phyloP scores from a whole-genome alignment of 2,888 invertebrate genomes.

The Heliconius cydno region DNA sequence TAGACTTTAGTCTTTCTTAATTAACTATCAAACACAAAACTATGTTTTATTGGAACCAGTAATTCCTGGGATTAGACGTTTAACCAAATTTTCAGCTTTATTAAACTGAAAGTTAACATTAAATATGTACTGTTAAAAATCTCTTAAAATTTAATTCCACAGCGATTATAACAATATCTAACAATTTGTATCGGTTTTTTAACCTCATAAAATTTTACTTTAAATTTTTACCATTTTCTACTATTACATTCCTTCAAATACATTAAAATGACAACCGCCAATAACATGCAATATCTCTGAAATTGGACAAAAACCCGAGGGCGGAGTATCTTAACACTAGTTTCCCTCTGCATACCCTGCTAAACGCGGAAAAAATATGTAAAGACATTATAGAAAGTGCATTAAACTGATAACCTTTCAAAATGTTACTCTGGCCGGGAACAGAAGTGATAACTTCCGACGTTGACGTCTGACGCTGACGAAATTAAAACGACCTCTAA shows the following conservation, averaged over 20 bases:
- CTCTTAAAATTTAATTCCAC: too few species aligned
- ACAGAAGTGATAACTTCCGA: neutral
- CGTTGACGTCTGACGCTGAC: neutral
- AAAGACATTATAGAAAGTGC: neutral
- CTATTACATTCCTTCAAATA: neutral
- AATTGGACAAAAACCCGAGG: neutral
- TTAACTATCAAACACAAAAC: too few species aligned
- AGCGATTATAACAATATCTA: neutral
- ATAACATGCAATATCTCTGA: neutral
- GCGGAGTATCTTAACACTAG: neutral
- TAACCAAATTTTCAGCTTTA: too few species aligned
- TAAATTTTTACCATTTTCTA: too few species aligned
- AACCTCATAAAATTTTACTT: too few species aligned
- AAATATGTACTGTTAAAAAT: too few species aligned
- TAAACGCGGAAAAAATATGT: neutral
- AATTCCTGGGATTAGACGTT: too few species aligned
- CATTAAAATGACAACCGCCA: neutral
- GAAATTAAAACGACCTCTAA: constrained; percentile 2
- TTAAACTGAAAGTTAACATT: too few species aligned
- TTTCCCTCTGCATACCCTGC: neutral
- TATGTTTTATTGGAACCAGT: too few species aligned
- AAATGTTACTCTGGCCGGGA: neutral
- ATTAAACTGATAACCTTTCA: neutral
- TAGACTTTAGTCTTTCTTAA: too few species aligned
- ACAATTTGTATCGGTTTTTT: too few species aligned